phyloP scores from a whole-genome alignment of 2,113 vertebrate genomes.

The Phyllostomus discolor region DNA sequence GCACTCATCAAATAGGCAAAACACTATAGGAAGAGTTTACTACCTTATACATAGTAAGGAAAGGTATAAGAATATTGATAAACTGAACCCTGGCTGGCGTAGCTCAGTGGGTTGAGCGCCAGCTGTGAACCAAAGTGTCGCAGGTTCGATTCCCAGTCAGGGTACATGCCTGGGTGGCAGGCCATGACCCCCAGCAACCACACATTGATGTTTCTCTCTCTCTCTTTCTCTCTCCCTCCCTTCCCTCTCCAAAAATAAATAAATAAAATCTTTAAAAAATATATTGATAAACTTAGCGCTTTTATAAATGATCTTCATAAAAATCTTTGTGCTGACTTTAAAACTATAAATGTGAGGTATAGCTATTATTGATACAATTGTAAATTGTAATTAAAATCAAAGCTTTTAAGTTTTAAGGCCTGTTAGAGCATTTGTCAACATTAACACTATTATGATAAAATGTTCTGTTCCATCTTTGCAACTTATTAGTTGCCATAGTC shows the following conservation, averaged over 20 bases:
- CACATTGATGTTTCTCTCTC: too few species aligned
- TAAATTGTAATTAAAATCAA: constrained; percentile 7
- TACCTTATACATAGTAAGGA: neutral
- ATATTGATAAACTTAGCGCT: neutral
- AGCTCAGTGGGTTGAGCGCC: too few species aligned
- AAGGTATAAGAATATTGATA: neutral
- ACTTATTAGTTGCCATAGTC: neutral
- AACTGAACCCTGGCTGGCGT: neutral
- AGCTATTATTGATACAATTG: neutral
- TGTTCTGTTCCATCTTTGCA: neutral
- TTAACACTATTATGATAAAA: neutral
- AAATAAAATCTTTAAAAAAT: too few species aligned
- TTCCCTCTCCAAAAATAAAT: too few species aligned
- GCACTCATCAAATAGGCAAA: neutral
- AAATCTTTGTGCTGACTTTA: neutral
- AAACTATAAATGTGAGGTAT: neutral
- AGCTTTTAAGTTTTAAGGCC: constrained; percentile 1
- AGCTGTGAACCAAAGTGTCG: too few species aligned
- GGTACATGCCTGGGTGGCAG: too few species aligned
- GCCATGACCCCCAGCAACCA: too few species aligned
- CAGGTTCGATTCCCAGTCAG: too few species aligned
- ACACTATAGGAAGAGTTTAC: neutral
- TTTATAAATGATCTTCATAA: neutral
- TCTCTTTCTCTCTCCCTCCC: too few species aligned
- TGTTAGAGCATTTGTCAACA: neutral